Percentiles rank a stretch among this genome's conserved stretches.
Evolutionary conservation across 2,797 vertebrate species (phyloP).

Genomic region (Argyrosomus regius): DNA sequence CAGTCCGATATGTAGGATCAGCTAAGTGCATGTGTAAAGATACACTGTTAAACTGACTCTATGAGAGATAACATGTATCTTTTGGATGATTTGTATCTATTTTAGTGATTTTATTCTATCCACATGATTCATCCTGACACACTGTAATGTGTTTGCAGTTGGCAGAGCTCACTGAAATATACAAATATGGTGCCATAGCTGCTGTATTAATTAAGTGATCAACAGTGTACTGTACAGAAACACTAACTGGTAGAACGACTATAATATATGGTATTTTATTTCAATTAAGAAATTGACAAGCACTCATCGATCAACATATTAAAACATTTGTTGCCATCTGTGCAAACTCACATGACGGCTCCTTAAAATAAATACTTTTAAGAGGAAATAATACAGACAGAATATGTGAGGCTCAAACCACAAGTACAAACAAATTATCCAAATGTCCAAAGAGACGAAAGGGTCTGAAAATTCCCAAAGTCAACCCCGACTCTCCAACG

Average conservation of each 20-base stretch:
- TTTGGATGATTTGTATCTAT: too few species aligned
- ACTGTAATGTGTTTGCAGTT: too few species aligned
- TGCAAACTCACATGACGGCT: slow-evolving; percentile 78
- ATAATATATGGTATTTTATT: slow-evolving; percentile 87
- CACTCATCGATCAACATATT: slow-evolving; percentile 87
- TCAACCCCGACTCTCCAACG: slow-evolving; percentile 79
- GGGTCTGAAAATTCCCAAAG: slow-evolving; percentile 78
- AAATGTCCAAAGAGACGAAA: slow-evolving; percentile 80
- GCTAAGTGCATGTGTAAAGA: too few species aligned
- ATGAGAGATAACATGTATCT: too few species aligned
- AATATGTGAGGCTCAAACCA: slow-evolving; percentile 84
- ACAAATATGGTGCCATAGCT: too few species aligned
- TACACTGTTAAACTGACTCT: too few species aligned
- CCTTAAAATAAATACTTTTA: slow-evolving; percentile 90
- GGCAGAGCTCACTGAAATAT: too few species aligned
- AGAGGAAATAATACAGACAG: slow-evolving; percentile 87
- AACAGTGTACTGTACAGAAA: not conserved
- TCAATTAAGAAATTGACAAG: slow-evolving; percentile 87
- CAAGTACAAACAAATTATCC: slow-evolving; percentile 79
- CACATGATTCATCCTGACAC: too few species aligned
- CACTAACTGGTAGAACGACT: slow-evolving; percentile 27
- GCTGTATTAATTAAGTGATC: too few species aligned
- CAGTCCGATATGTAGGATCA: too few species aligned
- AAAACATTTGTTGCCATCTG: slow-evolving; percentile 82
- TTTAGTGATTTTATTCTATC: too few species aligned